A percentile compares a stretch with the other conserved stretches of the same genome.
These are phyloP conservation scores for Takifugu ocellatus DNA, from an alignment of 2,797 vertebrate genomes.

Conservation along the genomic window DNA sequence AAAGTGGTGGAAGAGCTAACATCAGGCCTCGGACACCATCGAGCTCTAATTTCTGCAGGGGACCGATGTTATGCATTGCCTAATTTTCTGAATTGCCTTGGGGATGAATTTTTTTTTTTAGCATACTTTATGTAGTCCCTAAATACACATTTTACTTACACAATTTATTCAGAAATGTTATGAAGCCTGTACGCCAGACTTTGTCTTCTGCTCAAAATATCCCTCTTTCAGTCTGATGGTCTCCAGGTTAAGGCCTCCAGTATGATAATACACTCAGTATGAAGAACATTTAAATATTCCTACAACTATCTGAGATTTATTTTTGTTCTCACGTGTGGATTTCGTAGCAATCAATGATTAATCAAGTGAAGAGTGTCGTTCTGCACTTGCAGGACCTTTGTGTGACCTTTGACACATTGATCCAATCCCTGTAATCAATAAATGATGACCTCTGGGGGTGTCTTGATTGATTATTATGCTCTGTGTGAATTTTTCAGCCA, in stretches of 20 bases:
- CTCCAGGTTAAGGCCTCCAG: conserved; percentile 20
- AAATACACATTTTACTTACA: conserved; percentile 15
- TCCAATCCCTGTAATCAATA: conserved; percentile 4
- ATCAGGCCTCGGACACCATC: conserved; percentile 23
- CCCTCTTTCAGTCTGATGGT: conserved; percentile 30
- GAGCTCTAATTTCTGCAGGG: conserved; percentile 24
- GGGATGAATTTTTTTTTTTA: conserved; percentile 11
- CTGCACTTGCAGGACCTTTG: conserved; percentile 1
- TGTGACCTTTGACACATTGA: neutral
- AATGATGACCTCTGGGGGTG: neutral
- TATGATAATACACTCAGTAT: conserved; percentile 14
- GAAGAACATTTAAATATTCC: conserved; percentile 1
- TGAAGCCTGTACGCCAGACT: conserved; percentile 22
- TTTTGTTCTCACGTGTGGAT: neutral
- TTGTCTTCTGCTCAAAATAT: conserved; percentile 37
- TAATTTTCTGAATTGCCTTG: conserved; percentile 40
- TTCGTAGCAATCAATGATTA: neutral
- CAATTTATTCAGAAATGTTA: conserved; percentile 42
- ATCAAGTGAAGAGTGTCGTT: conserved; percentile 1
- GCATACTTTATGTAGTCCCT: conserved; percentile 19
- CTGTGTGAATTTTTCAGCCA: neutral
- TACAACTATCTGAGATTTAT: neutral
- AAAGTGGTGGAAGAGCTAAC: conserved; percentile 17
- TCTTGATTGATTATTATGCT: neutral
- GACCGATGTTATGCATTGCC: conserved; percentile 20